Conservation (phyloP, 2,797 vertebrate genomes). For the Poeciliopsis gracilis region DNA sequence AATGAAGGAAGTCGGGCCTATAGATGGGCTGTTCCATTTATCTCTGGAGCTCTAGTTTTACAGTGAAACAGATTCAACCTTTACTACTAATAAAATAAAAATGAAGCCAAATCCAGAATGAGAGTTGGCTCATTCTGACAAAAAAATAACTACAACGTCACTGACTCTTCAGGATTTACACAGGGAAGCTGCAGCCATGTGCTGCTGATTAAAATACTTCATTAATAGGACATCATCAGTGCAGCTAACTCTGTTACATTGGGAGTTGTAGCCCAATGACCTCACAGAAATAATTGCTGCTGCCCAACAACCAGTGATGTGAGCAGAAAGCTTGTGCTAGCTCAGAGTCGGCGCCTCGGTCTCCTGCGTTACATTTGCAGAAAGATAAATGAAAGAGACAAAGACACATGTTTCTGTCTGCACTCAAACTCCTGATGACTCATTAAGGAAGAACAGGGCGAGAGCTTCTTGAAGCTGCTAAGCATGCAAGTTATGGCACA, state of each 20-base stretch:
- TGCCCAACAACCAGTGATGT: neutral
- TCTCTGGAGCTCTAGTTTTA: neutral
- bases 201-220: neutral
- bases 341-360: neutral
- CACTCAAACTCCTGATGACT: slow-evolving; percentile 45
- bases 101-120: neutral
- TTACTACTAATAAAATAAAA: neutral
- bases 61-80: neutral
- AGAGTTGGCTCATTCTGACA: neutral
- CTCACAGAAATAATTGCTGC: neutral
- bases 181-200: neutral
- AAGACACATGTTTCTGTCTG: slow-evolving; percentile 13
- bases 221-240: neutral
- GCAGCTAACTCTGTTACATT: neutral
- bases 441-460: slow-evolving; percentile 35
- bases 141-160: neutral
- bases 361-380: neutral
- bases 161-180: neutral
- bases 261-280: neutral
- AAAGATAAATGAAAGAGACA: neutral
- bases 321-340: neutral
- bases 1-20: neutral
- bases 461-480: neutral
- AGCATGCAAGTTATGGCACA: neutral
- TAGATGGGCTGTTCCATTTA: neutral